A percentile compares a stretch with the other conserved stretches of the same genome.
These are phyloP conservation scores for Conus ventricosus DNA, from an alignment of 1,140 invertebrate species.

Conservation along the genomic window DNA sequence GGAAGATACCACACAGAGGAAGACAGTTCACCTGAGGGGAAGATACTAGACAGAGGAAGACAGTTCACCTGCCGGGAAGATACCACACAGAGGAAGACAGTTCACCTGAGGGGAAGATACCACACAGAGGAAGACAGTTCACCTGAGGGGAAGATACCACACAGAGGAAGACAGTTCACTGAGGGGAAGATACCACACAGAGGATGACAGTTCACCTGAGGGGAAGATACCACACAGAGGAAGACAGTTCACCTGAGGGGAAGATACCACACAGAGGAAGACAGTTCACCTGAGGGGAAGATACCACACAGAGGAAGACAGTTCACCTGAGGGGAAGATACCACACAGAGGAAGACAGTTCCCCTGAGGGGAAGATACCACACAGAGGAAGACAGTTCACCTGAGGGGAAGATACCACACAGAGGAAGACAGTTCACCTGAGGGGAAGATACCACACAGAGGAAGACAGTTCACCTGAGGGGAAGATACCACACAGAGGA, in stretches of 20 bases:
- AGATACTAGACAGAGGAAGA: too few relatives aligned
- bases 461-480: constrained; percentile 4
- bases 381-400: not conserved
- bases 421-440: constrained; percentile 3
- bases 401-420: not conserved
- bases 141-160: not conserved
- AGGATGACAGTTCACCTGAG: constrained; percentile 1
- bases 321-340: not conserved
- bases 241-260: constrained; percentile 2
- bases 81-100: too few relatives aligned
- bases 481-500: too few relatives aligned
- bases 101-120: not conserved
- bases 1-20: too few relatives aligned
- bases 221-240: too few relatives aligned
- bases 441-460: too few relatives aligned
- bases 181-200: too few relatives aligned
- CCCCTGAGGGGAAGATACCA: not conserved
- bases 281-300: not conserved
- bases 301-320: too few relatives aligned
- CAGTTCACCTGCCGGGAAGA: not conserved
- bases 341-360: not conserved
- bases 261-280: too few relatives aligned
- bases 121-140: not conserved
- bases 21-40: constrained; percentile 1
- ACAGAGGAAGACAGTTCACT: not conserved